Conservation (phyloP, 2,888 invertebrate genomes). For the Steinernema scapterisci region DNA sequence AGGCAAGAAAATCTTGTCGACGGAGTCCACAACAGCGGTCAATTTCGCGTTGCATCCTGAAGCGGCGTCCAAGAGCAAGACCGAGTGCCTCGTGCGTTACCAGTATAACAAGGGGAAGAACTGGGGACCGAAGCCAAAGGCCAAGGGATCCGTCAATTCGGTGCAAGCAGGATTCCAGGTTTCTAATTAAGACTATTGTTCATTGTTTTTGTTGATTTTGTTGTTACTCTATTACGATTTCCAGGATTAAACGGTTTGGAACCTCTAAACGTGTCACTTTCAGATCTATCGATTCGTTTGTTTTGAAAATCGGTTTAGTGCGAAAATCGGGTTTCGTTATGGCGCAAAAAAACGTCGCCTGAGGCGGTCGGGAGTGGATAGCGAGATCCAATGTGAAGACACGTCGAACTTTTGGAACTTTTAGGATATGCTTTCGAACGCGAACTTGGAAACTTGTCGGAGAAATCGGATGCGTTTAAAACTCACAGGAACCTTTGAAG, state of each 20-base stretch:
- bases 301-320: neutral
- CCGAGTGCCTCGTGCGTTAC: slow-evolving; percentile 60
- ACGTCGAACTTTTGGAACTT: too few relatives aligned
- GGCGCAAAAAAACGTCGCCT: neutral
- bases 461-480: too few relatives aligned
- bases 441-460: too few relatives aligned
- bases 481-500: too few relatives aligned
- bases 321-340: neutral
- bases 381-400: too few relatives aligned
- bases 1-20: slow-evolving; percentile 42
- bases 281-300: neutral
- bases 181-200: neutral
- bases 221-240: neutral
- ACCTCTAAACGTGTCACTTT: neutral
- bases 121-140: slow-evolving; percentile 65
- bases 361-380: neutral
- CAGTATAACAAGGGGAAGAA: slow-evolving; percentile 67
- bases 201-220: neutral
- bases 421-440: too few relatives aligned
- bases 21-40: slow-evolving; percentile 38
- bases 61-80: slow-evolving; percentile 53
- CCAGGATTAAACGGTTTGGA: neutral
- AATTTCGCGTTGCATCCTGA: slow-evolving; percentile 58
- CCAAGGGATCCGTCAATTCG: slow-evolving; percentile 66
- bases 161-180: slow-evolving; percentile 55